Conservation (phyloP, 2,888 invertebrate species). For the Caenorhabditis wallacei region DNA sequence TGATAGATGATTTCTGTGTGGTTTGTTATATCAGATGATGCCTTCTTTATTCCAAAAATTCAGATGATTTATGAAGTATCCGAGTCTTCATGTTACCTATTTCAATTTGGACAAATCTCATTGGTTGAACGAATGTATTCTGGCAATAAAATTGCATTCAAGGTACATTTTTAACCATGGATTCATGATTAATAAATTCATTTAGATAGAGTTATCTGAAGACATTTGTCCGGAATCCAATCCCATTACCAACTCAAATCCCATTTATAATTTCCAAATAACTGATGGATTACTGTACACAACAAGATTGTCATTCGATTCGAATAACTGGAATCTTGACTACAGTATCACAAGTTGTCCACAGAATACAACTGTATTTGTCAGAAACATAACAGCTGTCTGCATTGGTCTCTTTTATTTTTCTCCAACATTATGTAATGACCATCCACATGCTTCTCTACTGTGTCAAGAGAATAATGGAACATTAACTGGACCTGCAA, state of each 20-base stretch:
- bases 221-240: not conserved
- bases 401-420: constrained; percentile 12
- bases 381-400: not conserved
- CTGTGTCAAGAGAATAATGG: constrained; percentile 1
- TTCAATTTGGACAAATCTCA: not conserved
- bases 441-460: not conserved
- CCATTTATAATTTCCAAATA: not conserved
- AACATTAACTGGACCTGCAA: constrained; percentile 18
- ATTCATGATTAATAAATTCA: not conserved
- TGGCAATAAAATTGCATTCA: not conserved
- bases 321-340: not conserved
- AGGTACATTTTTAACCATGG: not conserved
- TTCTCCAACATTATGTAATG: not conserved
- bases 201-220: not conserved
- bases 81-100: not conserved
- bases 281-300: not conserved
- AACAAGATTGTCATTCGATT: not conserved
- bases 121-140: not conserved
- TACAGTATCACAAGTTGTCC: constrained; percentile 8
- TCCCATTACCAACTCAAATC: not conserved
- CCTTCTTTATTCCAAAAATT: not conserved
- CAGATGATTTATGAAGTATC: not conserved
- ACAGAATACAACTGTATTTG: constrained; percentile 1
- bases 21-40: not conserved
- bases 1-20: not conserved